These are phyloP conservation scores for Pampus argenteus DNA, from an alignment of 2,797 vertebrate genomes.

Conservation along the genomic window DNA sequence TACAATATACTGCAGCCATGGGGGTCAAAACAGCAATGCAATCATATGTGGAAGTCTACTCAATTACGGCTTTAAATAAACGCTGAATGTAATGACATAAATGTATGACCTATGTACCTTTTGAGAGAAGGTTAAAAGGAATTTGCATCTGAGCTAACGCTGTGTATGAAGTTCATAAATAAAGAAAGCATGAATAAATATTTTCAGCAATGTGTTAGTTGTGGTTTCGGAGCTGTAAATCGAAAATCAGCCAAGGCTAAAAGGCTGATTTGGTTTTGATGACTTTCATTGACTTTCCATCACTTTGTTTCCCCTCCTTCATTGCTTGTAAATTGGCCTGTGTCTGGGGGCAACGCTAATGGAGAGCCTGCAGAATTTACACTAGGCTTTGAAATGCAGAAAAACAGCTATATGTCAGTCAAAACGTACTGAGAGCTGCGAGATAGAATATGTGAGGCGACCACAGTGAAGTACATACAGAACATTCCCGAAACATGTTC, in stretches of 20 bases:
- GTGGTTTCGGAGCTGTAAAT: constrained; percentile 29
- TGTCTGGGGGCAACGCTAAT: constrained; percentile 38
- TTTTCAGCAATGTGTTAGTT: constrained; percentile 9
- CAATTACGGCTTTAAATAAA: background rate
- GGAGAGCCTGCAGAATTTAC: constrained; percentile 29
- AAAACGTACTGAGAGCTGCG: constrained; percentile 7
- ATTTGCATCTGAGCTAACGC: background rate
- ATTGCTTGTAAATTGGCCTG: constrained; percentile 34
- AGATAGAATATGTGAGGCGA: too few species aligned
- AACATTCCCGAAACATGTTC: too few species aligned
- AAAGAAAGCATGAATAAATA: constrained; percentile 14
- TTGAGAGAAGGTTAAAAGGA: background rate
- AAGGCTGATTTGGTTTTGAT: constrained; percentile 57
- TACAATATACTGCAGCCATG: constrained; percentile 44
- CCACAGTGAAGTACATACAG: too few species aligned
- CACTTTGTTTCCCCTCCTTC: constrained; percentile 45
- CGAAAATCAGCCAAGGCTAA: constrained; percentile 20
- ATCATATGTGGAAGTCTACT: constrained; percentile 10
- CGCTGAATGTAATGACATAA: background rate
- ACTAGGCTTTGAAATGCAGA: constrained; percentile 29
- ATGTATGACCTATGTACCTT: background rate
- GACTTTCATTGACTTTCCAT: constrained; percentile 63
- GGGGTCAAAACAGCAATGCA: constrained; percentile 33
- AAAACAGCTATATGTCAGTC: constrained; percentile 25
- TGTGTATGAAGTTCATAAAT: constrained; percentile 19